Evolutionary conservation across 2,888 invertebrate genomes (phyloP), one percentile per base, ranked within the genome.

Genomic region (Cataglyphis livida): DNA sequence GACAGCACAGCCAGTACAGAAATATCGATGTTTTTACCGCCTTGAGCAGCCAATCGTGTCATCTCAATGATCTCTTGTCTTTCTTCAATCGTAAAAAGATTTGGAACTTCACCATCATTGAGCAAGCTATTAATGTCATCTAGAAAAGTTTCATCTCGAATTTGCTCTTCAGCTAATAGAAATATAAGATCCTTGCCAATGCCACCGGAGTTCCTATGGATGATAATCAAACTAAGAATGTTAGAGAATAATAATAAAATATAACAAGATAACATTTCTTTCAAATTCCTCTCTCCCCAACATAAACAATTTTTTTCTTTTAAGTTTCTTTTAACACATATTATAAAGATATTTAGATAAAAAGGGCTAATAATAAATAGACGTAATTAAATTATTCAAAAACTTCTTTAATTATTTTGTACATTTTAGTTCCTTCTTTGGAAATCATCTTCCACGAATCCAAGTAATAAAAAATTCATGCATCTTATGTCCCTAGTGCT

Each of bases 61-160:
- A 97, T 93, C 94, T 98, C 98, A 88, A 98, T 95, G 89, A 98
- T 96, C 95, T 98, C 98, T 92, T 98, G 97, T 92, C 96, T 96
- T 95, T 98, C 98, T 92, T 98, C 98, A 66, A 97, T 95, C 38
- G 96, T 96, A 93, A 97, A 98, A 76, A 98, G 95, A 94, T 98
- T 98, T 0, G 98, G 98, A 0, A 98, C 97, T 95, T 98, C 98
- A 0, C 98, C 98, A 1, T 97, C 97, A 95, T 98, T 98, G 25
- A 98, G 95, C 75, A 98, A 95, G 90, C 97, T 97, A 93, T 98
- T 98, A 83, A 98, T 96, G 91, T 98, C 98, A 94, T 97, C 97
- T 73, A 98, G 95, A 92, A 97, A 98, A 1, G 95, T 95, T 94
- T 97, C 98, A 91, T 97, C 96, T 94, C 98, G 97, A 75, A 98